Percentiles rank a stretch among this genome's conserved stretches.
These are phyloP conservation scores for Geodia barretti DNA, from an alignment of 37 sponge, comb jelly and placozoan genomes.

Conservation along the genomic window DNA sequence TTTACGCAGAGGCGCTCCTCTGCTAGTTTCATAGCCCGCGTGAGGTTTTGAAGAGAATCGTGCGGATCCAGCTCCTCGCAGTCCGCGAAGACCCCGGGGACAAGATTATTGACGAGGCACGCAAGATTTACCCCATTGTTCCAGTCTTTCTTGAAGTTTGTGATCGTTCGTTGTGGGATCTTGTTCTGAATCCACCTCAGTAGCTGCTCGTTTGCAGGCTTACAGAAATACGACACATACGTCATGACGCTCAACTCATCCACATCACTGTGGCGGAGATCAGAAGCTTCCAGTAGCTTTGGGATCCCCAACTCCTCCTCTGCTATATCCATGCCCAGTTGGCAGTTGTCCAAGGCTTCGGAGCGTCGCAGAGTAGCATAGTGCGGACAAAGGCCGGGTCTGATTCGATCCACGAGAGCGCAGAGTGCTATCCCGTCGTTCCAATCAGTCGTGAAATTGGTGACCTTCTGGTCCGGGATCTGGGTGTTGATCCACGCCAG, in stretches of 20 bases:
- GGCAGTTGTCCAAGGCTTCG: conserved; percentile 74
- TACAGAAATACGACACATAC: conserved; percentile 88
- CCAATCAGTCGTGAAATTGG: conserved; percentile 94
- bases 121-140: conserved; percentile 80
- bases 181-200: conserved; percentile 76
- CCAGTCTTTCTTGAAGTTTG: conserved; percentile 86
- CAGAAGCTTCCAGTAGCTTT: conserved; percentile 64
- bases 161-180: conserved; percentile 70
- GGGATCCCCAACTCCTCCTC: conserved; percentile 75
- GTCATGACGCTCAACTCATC: conserved; percentile 95
- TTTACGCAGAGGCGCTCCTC: conserved; percentile 64
- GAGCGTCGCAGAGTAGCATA: conserved; percentile 53
- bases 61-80: conserved; percentile 65
- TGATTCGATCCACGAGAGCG: conserved; percentile 74
- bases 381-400: conserved; percentile 85
- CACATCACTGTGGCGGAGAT: conserved; percentile 62
- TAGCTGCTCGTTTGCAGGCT: conserved; percentile 58
- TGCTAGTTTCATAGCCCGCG: conserved; percentile 65
- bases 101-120: conserved; percentile 70
- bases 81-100: conserved; percentile 66
- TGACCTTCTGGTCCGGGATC: conserved; percentile 69
- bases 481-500: conserved; percentile 83
- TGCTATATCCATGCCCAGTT: conserved; percentile 80
- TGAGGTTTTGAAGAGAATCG: conserved; percentile 62
- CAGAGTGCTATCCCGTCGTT: conserved; percentile 86